Evolutionary conservation across 2,113 vertebrate species (phyloP), one percentile per base, ranked within the genome.

Genomic region (Gnathonemus longibarbis): DNA sequence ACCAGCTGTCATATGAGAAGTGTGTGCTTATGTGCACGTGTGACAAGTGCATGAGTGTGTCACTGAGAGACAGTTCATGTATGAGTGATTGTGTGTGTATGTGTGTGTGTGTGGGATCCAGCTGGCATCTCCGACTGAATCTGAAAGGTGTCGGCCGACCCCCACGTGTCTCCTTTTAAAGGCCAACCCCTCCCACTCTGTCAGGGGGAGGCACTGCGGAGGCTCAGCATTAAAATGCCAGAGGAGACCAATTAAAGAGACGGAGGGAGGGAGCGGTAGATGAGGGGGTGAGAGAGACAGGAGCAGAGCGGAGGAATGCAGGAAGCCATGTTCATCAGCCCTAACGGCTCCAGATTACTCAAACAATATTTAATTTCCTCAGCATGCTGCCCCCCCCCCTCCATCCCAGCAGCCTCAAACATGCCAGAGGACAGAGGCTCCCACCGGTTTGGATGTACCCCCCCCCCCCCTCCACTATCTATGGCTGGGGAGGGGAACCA

Each of bases 171-270:
- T 84, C 39, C 83, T 84, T 48, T 84, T 53, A 87, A 53, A 87
- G 85, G 85, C 85, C 85, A 87, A 87, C 83, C 83, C 46, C 46
- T 49, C 49, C 27, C 49, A 45, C n/a, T 49, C 84, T 87, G 85
- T 87, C 49, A 87, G 49, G 85, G 85, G n/a, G 42, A 87, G 45
- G 83, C 85, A 50, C 48, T 87, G 85, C 24, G 49, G 85, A 87
- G 85, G 49, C 27, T 48, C 85, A 1, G 45, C 49, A 87, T 87
- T 87, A 87, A 84, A 87, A 87, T 87, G 85, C 85, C 85, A 87
- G 85, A 87, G 85, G 85, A 87, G 85, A 31, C 85, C 85, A 87
- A 87, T 87, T 87, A 87, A 87, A 87, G 85, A 87, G 85, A 35
- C 21, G n/a, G 27, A 87, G 85, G 53, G 85, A 87, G 49, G 48